Base-by-base conservation (phyloP, 2,797 vertebrate species). In the Alectoris magna region DNA sequence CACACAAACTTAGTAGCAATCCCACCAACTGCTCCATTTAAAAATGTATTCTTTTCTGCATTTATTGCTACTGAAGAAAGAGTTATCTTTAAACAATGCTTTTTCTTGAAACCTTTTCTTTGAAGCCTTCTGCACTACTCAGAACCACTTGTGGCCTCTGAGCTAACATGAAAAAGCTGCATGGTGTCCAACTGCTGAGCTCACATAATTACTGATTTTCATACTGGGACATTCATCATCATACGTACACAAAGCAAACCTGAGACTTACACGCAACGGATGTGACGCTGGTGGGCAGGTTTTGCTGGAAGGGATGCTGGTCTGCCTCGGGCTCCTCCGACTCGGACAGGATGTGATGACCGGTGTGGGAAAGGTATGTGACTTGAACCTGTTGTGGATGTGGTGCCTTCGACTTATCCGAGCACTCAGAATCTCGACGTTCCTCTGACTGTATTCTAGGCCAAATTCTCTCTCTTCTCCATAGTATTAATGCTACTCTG, bases 401-500 rank as follows among this genome's bases (percentile, higher is more conserved):
- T 0, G 97, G 97, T 3, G 90, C 84, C 77, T 95, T 95, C 43
- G 72, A 84, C 55, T 93, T 98, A 83, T 98, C 98, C 15, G 97
- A 97, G 39, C 90, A 94, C 63, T 97, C 98, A 1, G 97, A 93
- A 78, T 97, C 97, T 4, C 94, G 94, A 7, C 90, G 96, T 41
- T 97, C 97, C 85, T 97, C 97, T 3, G 94, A 84, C 64, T 97
- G 97, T 34, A 97, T 95, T 13, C 98, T 97, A 2, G 98, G 98
- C 88, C 98, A 98, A 21, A 98, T 99, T 63, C 99, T 98, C 93
- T 98, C 99, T 73, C 99, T 96, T 73, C 99, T 97, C 99, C 99
- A 99, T 51, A 98, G 98, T 96, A 99, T 99, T 94, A 99, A 96
- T 0, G 99, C 98, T 84, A 99, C 99, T 3, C 99, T 98, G 96